phyloP scores from a whole-genome alignment of 1,140 invertebrate species.

The Gonioctena quinquepunctata region DNA sequence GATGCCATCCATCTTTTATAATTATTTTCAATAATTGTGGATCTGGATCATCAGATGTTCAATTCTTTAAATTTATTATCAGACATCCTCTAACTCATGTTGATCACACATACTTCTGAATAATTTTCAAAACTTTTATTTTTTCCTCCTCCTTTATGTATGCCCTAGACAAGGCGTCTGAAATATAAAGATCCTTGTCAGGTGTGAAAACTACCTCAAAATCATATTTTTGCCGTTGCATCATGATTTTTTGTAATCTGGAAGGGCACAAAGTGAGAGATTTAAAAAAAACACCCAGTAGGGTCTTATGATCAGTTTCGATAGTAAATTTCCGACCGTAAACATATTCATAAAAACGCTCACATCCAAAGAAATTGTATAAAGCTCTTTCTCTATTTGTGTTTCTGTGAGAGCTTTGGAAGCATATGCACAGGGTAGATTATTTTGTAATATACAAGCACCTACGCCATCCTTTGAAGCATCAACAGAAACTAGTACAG shows the following conservation, averaged over 20 bases:
- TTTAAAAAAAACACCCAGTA: slow-evolving; percentile 45
- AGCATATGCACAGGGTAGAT: slow-evolving; percentile 47
- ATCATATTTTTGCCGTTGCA: no score
- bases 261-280: no score
- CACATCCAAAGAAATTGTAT: neutral
- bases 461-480: neutral
- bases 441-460: no score
- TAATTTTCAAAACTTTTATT: no score
- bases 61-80: neutral
- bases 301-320: slow-evolving; percentile 42
- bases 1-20: neutral
- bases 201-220: no score
- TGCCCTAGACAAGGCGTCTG: no score
- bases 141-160: no score
- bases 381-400: neutral
- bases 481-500: neutral
- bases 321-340: slow-evolving; percentile 35
- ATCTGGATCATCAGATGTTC: neutral
- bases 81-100: neutral
- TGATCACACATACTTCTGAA: no score
- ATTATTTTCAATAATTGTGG: neutral
- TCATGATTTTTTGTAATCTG: no score
- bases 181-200: no score
- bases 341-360: slow-evolving; percentile 41
- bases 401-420: slow-evolving; percentile 48